phyloP scores from a whole-genome alignment of 1,140 invertebrate genomes.

The Chironomus tepperi region DNA sequence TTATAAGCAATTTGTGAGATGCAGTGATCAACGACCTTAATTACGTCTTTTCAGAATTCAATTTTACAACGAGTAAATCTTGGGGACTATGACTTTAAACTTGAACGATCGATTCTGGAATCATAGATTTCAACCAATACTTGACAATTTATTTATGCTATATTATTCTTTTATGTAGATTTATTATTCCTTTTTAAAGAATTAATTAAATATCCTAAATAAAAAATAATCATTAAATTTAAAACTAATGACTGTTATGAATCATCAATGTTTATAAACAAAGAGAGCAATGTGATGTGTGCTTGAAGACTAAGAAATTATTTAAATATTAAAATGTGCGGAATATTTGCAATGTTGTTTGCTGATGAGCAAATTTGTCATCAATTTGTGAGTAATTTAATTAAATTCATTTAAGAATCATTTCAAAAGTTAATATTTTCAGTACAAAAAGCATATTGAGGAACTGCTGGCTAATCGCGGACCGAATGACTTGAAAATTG shows the following conservation, averaged over 20 bases:
- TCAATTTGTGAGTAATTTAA: constrained; percentile 42
- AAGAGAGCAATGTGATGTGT: too few relatives aligned
- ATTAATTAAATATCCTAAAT: neutral
- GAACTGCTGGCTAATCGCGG: neutral
- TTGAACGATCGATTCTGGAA: neutral
- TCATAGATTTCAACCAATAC: neutral
- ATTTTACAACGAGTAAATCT: neutral
- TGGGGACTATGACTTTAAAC: neutral
- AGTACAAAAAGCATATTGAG: neutral
- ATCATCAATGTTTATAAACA: too few relatives aligned
- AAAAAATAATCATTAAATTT: neutral
- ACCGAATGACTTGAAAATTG: neutral
- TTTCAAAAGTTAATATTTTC: neutral
- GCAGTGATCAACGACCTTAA: neutral
- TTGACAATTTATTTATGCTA: too few relatives aligned
- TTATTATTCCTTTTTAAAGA: too few relatives aligned
- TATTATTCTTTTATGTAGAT: too few relatives aligned
- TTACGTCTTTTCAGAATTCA: neutral
- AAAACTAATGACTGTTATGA: neutral
- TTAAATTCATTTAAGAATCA: neutral
- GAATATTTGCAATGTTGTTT: constrained; percentile 38
- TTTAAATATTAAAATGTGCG: constrained; percentile 41
- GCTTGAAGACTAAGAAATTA: too few relatives aligned
- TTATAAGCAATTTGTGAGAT: too few relatives aligned
- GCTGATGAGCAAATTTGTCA: constrained; percentile 46